phyloP scores from a whole-genome alignment of 2,113 vertebrate species.

The Monopterus albus region DNA sequence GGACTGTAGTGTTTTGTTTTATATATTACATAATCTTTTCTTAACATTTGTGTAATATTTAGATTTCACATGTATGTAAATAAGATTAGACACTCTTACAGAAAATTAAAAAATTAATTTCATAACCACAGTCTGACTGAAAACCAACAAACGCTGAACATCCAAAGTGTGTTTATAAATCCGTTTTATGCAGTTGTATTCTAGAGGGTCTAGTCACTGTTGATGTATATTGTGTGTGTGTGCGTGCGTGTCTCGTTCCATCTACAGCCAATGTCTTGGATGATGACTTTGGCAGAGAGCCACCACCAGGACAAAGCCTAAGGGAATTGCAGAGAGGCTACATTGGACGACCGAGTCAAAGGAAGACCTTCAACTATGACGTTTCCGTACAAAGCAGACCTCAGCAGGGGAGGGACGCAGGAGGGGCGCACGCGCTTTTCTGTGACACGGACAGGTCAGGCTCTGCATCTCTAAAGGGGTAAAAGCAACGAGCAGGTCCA shows the following conservation, averaged over 20 bases:
- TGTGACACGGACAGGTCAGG: constrained; percentile 51
- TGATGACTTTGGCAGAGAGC: constrained; percentile 45
- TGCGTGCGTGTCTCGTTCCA: not conserved
- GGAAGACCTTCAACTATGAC: constrained; percentile 71
- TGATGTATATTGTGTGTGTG: not conserved
- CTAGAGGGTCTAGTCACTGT: too few relatives aligned
- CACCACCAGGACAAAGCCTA: constrained; percentile 5
- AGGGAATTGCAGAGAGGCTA: constrained; percentile 64
- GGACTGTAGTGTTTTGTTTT: not conserved
- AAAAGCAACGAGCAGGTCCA: constrained; percentile 2
- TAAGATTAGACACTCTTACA: too few relatives aligned
- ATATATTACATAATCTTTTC: not conserved
- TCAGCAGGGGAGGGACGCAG: constrained; percentile 48
- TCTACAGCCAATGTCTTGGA: constrained; percentile 63
- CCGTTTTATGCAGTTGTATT: not conserved
- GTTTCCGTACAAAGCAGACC: constrained; percentile 54
- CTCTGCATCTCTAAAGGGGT: constrained; percentile 69
- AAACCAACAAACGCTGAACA: not conserved
- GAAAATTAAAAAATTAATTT: too few relatives aligned
- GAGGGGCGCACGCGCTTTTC: constrained; percentile 40
- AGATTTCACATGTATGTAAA: not conserved
- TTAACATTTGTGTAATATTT: not conserved
- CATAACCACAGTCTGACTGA: not conserved
- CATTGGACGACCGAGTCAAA: constrained; percentile 47
- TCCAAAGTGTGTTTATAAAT: not conserved